Conservation (phyloP, 2,113 vertebrate species). For the Noctilio leporinus region DNA sequence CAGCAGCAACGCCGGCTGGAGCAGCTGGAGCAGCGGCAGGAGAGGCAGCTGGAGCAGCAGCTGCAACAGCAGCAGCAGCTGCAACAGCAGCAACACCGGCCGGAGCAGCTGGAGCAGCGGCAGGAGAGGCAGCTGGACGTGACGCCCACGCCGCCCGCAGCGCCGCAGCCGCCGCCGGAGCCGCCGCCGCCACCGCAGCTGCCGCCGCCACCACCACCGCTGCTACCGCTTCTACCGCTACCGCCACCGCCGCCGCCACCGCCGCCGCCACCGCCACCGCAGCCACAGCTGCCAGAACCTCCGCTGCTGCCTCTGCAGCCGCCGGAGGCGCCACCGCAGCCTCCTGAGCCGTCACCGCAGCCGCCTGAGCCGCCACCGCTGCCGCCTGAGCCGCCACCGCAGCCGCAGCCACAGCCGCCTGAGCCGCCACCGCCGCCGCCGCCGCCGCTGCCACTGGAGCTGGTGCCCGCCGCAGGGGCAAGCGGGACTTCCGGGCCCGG, state of each 20-base stretch:
- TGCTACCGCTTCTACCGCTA: too few relatives aligned
- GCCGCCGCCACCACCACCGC: not conserved
- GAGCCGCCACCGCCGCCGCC: constrained; percentile 39
- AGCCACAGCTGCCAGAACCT: constrained; percentile 58
- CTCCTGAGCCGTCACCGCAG: not conserved
- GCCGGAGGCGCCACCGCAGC: constrained; percentile 7
- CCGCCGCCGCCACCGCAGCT: not conserved
- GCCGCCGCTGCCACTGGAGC: constrained; percentile 41
- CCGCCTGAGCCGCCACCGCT: too few relatives aligned
- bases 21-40: constrained; percentile 66
- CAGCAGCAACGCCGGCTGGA: constrained; percentile 73
- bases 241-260: constrained; percentile 24
- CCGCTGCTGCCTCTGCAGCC: too few relatives aligned
- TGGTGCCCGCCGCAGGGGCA: not conserved
- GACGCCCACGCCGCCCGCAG: too few relatives aligned
- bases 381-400: not conserved
- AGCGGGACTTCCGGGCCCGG: not conserved
- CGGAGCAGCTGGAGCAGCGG: constrained; percentile 51
- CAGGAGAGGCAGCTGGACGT: constrained; percentile 70
- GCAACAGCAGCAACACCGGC: constrained; percentile 70
- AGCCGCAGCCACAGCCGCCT: constrained; percentile 21
- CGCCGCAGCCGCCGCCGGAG: too few relatives aligned
- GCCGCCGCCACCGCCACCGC: not conserved
- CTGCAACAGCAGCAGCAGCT: constrained; percentile 58
- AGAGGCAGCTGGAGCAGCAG: constrained; percentile 74